phyloP scores from a whole-genome alignment of 35 echinoderm and acorn worm species.

The Strongylocentrotus purpuratus region DNA sequence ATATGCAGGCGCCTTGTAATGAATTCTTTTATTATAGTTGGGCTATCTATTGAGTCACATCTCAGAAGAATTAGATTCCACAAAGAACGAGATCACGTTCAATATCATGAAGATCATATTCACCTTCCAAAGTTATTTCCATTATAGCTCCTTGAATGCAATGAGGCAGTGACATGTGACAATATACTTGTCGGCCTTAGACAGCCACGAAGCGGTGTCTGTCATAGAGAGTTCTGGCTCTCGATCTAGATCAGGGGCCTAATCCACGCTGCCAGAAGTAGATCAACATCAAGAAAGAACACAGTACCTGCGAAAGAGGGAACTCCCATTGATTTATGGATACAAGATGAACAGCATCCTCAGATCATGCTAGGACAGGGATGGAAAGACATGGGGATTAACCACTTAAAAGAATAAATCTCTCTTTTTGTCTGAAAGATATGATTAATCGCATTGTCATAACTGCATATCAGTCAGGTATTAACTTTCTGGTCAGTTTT shows the following conservation, averaged over 20 bases:
- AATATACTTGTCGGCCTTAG: background rate
- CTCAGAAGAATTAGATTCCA: background rate
- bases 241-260: background rate
- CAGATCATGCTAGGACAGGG: background rate
- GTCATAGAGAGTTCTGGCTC: background rate
- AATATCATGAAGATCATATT: background rate
- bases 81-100: background rate
- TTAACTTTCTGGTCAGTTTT: background rate
- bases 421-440: background rate
- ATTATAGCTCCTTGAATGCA: background rate
- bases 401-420: background rate
- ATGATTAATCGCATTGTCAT: constrained; percentile 4
- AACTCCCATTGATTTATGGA: constrained; percentile 5
- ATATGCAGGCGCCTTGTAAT: background rate
- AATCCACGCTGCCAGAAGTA: background rate
- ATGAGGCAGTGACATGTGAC: background rate
- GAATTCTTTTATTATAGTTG: background rate
- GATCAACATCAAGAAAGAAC: background rate
- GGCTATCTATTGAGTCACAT: background rate
- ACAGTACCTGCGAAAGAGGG: background rate
- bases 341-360: background rate
- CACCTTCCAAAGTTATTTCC: background rate
- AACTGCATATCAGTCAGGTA: background rate
- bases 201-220: background rate
- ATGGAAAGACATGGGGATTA: background rate